Evolutionary conservation across 2,797 vertebrate species (phyloP).

Genomic region (Danio tinwini): DNA sequence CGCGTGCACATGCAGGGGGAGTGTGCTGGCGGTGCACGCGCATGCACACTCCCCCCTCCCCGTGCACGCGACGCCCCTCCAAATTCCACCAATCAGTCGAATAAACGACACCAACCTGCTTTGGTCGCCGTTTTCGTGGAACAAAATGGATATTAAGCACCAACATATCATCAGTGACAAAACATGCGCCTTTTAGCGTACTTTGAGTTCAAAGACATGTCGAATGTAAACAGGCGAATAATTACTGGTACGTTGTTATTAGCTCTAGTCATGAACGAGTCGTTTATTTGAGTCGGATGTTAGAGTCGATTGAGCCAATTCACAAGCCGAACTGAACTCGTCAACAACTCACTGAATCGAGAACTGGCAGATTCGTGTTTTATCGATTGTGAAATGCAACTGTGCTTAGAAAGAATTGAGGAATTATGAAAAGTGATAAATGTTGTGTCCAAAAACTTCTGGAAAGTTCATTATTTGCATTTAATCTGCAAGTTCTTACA

Average conservation of each 20-base stretch:
- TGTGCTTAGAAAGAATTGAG: background rate
- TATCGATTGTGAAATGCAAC: too few species aligned
- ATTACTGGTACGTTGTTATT: background rate
- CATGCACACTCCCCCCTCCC: conserved; percentile 68
- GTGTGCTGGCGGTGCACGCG: conserved; percentile 59
- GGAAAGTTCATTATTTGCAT: too few species aligned
- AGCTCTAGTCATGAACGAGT: background rate
- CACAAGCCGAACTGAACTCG: background rate
- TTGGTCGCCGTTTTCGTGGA: background rate
- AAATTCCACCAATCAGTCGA: conserved; percentile 42
- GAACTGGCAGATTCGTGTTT: background rate
- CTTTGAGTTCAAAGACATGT: background rate
- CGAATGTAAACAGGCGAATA: background rate
- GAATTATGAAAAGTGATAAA: too few species aligned
- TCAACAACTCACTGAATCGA: background rate
- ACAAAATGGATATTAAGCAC: background rate
- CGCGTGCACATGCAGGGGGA: conserved; percentile 70
- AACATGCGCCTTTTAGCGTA: background rate
- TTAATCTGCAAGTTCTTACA: too few species aligned
- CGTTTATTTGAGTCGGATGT: background rate
- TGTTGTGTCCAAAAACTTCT: too few species aligned
- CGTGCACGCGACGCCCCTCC: conserved; percentile 73
- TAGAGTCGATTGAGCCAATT: background rate
- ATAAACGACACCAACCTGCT: background rate
- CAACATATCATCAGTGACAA: background rate